Evolutionary conservation across 2,797 vertebrate species (phyloP), one percentile per base, ranked within the genome.

Genomic region (Buceros bicornis): DNA sequence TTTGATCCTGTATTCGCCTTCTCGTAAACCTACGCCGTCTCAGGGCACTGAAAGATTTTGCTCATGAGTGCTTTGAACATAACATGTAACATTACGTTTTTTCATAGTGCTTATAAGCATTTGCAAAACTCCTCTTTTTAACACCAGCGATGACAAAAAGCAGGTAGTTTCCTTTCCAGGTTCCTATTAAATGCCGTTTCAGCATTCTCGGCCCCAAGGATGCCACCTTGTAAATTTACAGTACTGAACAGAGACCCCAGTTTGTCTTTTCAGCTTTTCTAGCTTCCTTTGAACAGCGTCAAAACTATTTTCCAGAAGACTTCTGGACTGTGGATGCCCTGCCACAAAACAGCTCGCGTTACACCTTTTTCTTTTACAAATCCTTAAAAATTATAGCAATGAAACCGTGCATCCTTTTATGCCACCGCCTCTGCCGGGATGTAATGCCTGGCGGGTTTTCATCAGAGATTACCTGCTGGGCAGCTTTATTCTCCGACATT

Each of bases 221-320:
- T 85, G 91, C 31, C 61, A 90, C 60, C 53, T 56, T 87, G 69
- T 81, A 74, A 93, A 94, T 91, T 93, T 53, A 8, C 3, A 22
- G 35, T 16, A 80, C 85, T 71, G 67, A 88, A 56, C 43, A 70
- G 47, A 83, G 51, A 56, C 45, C 60, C 2, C 45, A 64, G 53
- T 67, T 58, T 61, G 82, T 74, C 91, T 95, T 83, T 90, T 81
- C 76, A 71, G 72, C 76, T 94, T 60, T 88, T 86, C 66, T 43
- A 42, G 35, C 42, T 92, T 89, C 45, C 56, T 88, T 45, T 64
- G 65, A 85, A 73, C 53, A 64, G 60, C 56, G 74, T 64, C 40
- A 56, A 82, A 93, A 51, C 12, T 47, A 2, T 94, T 90, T 93
- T 69, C 69, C 54, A 31, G 65, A 93, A 85, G 42, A 43, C 4